Evolutionary conservation across 37 sponge, comb jelly and placozoan species (phyloP), one percentile per base, ranked within the genome.

Genomic region (Dysidea cf. avara): DNA sequence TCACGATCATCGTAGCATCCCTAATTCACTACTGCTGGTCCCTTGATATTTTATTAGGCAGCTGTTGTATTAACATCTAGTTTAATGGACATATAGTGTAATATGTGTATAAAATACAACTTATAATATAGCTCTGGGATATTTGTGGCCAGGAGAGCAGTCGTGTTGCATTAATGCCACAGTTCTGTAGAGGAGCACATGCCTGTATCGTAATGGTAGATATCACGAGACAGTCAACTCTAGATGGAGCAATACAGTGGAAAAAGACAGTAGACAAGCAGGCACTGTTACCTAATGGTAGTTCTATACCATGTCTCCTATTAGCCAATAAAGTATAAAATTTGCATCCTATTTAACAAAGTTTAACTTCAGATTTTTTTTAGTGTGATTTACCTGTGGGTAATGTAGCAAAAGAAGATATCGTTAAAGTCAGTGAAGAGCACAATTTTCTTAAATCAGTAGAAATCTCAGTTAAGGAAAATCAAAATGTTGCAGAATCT

Each of bases 151-250:
- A 43, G 46, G 46, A 43, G 46, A 43, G 9, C 46, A 43, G 46
- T 9, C 46, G 46, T 43, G 46, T 43, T 43, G 39, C 62, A 4
- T 35, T 85, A 52, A 78, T 78, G 72, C 77, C 79, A 1, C 79
- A 72, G 66, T 85, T 63, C 47, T 49, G 66, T 46, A 66, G 79
- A 13, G 63, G 71, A 14, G 83, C 90, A 9, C 53, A 64, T 20
- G 79, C 70, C 3, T 84, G 84, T 39, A 5, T 89, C 0, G 76
- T 89, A 18, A 83, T 89, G 90, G 79, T 84, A 33, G 84, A 89
- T 26, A 71, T 83, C 26, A 83, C 84, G 22, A 63, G 68, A 22
- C 48, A 31, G 2, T 63, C 72, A 53, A 79, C 83, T 3, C 56
- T 89, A 55, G 67, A 75, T 22, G 80, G 84, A 43, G 85, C 90